Evolutionary conservation across 2,888 invertebrate species (phyloP).

Genomic region (Hirtodrosophila trivittata): DNA sequence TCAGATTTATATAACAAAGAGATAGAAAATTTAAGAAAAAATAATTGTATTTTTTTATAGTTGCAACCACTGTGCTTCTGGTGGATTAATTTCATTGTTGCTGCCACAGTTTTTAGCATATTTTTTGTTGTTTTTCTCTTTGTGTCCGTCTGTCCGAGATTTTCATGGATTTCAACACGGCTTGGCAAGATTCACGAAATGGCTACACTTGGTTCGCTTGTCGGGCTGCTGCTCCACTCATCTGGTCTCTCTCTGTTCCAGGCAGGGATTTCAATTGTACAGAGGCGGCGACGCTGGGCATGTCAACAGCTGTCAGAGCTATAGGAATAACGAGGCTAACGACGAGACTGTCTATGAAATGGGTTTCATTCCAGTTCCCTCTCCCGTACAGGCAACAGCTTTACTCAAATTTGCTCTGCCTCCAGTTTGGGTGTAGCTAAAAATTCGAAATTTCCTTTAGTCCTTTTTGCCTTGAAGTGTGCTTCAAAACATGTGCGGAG

Average conservation of each 20-base stretch:
- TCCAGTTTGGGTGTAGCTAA: no score
- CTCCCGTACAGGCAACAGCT: neutral
- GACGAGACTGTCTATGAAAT: constrained; percentile 20
- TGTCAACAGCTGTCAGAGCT: constrained; percentile 68
- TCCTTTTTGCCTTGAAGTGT: constrained; percentile 8
- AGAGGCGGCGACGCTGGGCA: constrained; percentile 48
- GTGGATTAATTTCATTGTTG: constrained; percentile 58
- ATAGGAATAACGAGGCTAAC: neutral
- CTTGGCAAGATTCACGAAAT: constrained; percentile 56
- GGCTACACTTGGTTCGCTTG: constrained; percentile 6
- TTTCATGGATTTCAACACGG: constrained; percentile 54
- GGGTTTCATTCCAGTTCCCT: constrained; percentile 22
- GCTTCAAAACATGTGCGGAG: constrained; percentile 54
- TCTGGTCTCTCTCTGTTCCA: no score
- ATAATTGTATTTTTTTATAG: no score
- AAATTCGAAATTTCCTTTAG: no score
- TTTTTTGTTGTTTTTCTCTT: constrained; percentile 17
- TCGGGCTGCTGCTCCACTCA: constrained; percentile 3
- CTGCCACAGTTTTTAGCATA: constrained; percentile 49
- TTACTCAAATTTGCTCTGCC: neutral
- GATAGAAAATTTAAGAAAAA: no score
- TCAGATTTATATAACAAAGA: no score
- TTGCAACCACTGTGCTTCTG: constrained; percentile 30
- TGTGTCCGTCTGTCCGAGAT: constrained; percentile 22
- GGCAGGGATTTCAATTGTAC: constrained; percentile 48